phyloP scores from a whole-genome alignment of 1,140 invertebrate species.

The Hylaeus volcanicus region DNA sequence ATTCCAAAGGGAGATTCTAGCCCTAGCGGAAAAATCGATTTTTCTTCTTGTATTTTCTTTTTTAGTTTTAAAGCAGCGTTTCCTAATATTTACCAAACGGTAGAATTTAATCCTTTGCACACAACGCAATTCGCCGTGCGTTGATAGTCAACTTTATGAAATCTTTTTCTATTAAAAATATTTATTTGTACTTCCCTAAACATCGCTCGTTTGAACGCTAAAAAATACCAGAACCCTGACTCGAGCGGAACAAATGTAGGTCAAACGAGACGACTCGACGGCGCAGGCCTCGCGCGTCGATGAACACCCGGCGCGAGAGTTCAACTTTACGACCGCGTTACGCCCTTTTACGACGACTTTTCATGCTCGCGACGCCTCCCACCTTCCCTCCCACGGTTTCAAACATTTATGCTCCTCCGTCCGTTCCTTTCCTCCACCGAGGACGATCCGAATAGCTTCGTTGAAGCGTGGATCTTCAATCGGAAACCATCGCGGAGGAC shows the following conservation, averaged over 20 bases:
- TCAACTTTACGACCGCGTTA: conserved; percentile 37
- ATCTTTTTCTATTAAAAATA: too few species aligned
- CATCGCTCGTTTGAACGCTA: too few species aligned
- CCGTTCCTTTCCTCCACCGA: background rate
- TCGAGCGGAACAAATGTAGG: conserved; percentile 32
- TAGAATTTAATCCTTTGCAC: too few species aligned
- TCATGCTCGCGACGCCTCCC: conserved; percentile 10
- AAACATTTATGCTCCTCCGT: conserved; percentile 17
- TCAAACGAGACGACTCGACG: conserved; percentile 28
- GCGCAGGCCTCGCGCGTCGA: conserved; percentile 39
- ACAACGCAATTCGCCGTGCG: too few species aligned
- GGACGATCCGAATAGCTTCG: background rate
- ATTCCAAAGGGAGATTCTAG: too few species aligned
- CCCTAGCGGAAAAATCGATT: too few species aligned
- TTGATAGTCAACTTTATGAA: too few species aligned
- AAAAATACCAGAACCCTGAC: background rate
- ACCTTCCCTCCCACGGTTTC: background rate
- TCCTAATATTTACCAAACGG: too few species aligned
- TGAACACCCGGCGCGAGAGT: conserved; percentile 44
- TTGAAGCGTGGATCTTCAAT: background rate
- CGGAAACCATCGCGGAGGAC: background rate
- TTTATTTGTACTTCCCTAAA: too few species aligned
- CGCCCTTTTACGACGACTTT: conserved; percentile 42
- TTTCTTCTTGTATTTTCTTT: too few species aligned
- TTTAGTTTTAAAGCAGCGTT: too few species aligned